Evolutionary conservation across 2,888 invertebrate genomes (phyloP).

Genomic region (Leptopilina drosophilae): DNA sequence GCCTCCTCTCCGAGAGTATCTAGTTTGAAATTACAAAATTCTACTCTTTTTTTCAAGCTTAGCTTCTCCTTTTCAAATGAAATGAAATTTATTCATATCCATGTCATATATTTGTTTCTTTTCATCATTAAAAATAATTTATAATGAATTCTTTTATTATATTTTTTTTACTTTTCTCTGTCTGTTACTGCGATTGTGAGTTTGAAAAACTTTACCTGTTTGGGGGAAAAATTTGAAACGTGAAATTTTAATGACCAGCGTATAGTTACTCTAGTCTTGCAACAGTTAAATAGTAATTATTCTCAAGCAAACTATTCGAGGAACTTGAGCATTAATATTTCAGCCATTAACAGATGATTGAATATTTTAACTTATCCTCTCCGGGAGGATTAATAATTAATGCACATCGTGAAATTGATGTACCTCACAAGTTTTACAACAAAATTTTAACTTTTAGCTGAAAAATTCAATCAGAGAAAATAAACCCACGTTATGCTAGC

Average conservation of each 20-base stretch:
- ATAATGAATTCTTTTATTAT: neutral
- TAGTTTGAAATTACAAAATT: constrained; percentile 15
- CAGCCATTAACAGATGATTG: neutral
- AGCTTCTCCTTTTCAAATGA: neutral
- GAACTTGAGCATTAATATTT: constrained; percentile 1
- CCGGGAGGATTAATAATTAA: too few species aligned
- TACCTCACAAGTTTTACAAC: too few species aligned
- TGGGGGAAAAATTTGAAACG: neutral
- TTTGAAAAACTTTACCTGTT: neutral
- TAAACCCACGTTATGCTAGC: too few species aligned
- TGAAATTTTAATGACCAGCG: constrained; percentile 1
- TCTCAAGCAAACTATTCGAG: neutral
- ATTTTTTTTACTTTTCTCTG: neutral
- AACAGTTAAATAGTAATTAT: constrained; percentile 6
- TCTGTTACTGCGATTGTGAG: neutral
- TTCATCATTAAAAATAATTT: too few species aligned
- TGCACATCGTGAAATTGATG: too few species aligned
- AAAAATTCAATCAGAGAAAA: too few species aligned
- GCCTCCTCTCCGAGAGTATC: neutral
- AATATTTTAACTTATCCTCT: neutral
- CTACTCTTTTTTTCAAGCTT: constrained; percentile 1
- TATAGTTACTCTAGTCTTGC: neutral
- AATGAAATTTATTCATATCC: neutral
- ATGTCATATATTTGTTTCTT: neutral
- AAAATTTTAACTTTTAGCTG: too few species aligned